Base-by-base conservation (phyloP, 2,888 invertebrate species). In the Dysmachus trigonus region DNA sequence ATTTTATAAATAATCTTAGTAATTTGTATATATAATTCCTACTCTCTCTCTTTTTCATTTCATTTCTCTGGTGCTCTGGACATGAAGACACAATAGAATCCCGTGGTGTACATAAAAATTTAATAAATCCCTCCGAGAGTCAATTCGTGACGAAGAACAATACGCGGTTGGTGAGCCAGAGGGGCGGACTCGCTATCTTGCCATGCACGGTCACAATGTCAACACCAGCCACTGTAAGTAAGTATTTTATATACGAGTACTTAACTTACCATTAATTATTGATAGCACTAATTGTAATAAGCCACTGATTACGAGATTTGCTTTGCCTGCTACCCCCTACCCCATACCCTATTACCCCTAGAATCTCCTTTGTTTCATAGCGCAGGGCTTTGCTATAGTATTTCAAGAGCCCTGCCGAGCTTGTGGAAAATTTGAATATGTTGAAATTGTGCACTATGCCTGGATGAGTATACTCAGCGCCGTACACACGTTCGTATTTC, bases 161-260 rank as follows among this genome's bases (percentile, higher is more conserved):
- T 86, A 88, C 88, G 53, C 85, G 88, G 53, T 88, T 88, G 85
- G 87, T 88, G 84, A 87, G 87, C 82, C 88, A 88, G 86, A 77
- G 87, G 18, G 88, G 88, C 27, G 88, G 88, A 76, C 87, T 88
- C 33, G 88, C 88, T 33, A 87, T 88, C 85, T 84, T 88, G 38
- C 88, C 88, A 83, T 88, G 88, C 81, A 87, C 88, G 31, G 88
- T 88, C 41, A 88, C 88, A 82, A 88, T 88, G 88, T 86, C 88
- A 87, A 86, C 88, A 88, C 88, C 88, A 88, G 88, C 88, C 87
- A 88, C 88, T 88, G 88, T 88, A 88, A 88, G 88, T 88, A 88
- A 88, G 88, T 88, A 88, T 88, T 88, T 88, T 86, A 88, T 87
- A 87, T 82, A 82, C 82, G 82, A 79, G 79, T 79, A 79, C 35